phyloP scores from a whole-genome alignment of 2,888 invertebrate species.

The Tromatobia lineatoria region DNA sequence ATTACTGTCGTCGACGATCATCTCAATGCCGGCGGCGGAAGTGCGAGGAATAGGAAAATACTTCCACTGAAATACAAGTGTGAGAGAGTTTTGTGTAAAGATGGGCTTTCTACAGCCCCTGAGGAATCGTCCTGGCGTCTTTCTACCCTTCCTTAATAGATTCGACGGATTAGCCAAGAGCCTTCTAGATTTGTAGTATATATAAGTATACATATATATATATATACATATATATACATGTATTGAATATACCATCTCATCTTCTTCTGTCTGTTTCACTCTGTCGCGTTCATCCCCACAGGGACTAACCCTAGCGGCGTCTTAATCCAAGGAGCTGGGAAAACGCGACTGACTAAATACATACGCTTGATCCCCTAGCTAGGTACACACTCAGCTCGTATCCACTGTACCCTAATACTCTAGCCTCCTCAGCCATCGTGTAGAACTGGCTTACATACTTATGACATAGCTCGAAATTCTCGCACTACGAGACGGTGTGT shows the following conservation, averaged over 20 bases:
- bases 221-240: not conserved
- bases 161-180: slow-evolving; percentile 2
- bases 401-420: slow-evolving; percentile 40
- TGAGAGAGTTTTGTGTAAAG: not conserved
- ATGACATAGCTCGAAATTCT: slow-evolving; percentile 26
- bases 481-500: not conserved
- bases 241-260: not conserved
- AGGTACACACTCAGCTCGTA: slow-evolving; percentile 26
- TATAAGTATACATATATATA: not conserved
- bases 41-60: slow-evolving; percentile 26
- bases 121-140: slow-evolving; percentile 31
- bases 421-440: slow-evolving; percentile 2
- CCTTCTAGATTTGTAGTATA: slow-evolving; percentile 17
- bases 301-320: slow-evolving; percentile 32
- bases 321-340: slow-evolving; percentile 61
- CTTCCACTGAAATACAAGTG: slow-evolving; percentile 21
- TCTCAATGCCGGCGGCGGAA: slow-evolving; percentile 29
- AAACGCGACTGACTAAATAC: slow-evolving; percentile 66
- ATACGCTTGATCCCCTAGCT: slow-evolving; percentile 47
- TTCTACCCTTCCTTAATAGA: slow-evolving; percentile 23
- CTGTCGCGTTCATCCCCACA: slow-evolving; percentile 24
- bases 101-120: slow-evolving; percentile 5
- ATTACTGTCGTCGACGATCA: slow-evolving; percentile 67
- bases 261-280: not conserved
- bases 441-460: slow-evolving; percentile 16